Conservation (phyloP, 2,797 vertebrate species). For the Brachyalestes nurse region DNA sequence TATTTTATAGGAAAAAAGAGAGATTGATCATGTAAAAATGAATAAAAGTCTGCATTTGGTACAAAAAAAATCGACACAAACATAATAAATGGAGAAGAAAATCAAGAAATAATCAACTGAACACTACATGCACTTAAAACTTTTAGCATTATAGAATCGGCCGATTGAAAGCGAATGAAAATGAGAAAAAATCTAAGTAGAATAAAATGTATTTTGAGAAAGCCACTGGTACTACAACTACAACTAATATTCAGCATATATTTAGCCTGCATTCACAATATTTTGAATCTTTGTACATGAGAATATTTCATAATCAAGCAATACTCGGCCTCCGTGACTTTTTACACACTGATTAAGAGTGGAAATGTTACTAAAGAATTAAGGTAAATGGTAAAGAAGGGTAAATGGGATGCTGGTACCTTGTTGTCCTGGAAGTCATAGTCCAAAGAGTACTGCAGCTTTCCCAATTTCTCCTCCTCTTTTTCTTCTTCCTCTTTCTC, state of each 20-base stretch:
- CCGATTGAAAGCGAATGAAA: too few relatives aligned
- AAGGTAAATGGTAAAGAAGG: too few relatives aligned
- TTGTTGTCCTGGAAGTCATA: constrained; percentile 97
- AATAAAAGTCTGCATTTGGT: neutral
- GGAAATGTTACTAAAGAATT: neutral
- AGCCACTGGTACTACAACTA: too few relatives aligned
- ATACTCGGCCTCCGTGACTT: neutral
- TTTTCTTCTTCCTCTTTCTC: constrained; percentile 96
- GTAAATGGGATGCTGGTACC: constrained; percentile 70
- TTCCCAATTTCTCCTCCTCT: constrained; percentile 93
- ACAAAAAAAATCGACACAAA: neutral
- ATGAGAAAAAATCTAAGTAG: too few relatives aligned
- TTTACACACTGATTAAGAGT: neutral
- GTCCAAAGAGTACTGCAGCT: constrained; percentile 95
- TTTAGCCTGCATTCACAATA: neutral
- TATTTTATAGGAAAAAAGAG: neutral
- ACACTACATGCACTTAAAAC: too few relatives aligned
- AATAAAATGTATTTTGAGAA: too few relatives aligned
- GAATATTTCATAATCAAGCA: neutral
- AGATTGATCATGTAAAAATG: neutral
- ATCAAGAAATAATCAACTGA: too few relatives aligned
- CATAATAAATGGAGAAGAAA: neutral
- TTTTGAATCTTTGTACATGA: neutral
- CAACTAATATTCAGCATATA: too few relatives aligned
- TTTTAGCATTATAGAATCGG: too few relatives aligned